phyloP scores from a whole-genome alignment of 2,797 vertebrate species.

The Cyclopterus lumpus region DNA sequence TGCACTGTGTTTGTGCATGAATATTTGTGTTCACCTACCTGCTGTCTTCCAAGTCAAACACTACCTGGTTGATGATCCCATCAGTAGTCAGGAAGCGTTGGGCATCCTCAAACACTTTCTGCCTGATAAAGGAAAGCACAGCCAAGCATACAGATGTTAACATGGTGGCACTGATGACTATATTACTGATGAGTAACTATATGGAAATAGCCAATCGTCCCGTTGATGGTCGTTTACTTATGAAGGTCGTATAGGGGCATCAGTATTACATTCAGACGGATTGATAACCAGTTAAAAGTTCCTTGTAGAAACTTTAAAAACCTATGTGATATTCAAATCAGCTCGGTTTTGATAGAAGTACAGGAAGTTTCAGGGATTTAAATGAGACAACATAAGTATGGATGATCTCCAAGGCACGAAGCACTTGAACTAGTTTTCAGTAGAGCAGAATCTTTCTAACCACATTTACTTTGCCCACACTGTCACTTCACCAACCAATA shows the following conservation, averaged over 20 bases:
- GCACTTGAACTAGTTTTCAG: too few species aligned
- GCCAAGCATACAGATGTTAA: not conserved
- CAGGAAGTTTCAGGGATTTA: not conserved
- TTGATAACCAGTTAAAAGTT: too few species aligned
- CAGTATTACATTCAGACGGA: too few species aligned
- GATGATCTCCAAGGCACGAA: not conserved
- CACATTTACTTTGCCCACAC: too few species aligned
- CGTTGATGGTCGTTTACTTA: not conserved
- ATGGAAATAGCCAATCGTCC: too few species aligned
- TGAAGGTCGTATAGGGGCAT: not conserved
- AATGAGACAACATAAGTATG: not conserved
- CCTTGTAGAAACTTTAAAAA: too few species aligned
- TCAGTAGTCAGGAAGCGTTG: constrained; percentile 83
- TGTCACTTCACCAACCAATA: too few species aligned
- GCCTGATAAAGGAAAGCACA: constrained; percentile 75
- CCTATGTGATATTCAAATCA: not conserved
- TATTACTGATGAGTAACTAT: too few species aligned
- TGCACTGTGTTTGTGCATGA: not conserved
- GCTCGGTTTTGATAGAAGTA: not conserved
- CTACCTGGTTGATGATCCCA: constrained; percentile 86
- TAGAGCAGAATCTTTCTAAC: too few species aligned
- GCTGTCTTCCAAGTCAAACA: constrained; percentile 89
- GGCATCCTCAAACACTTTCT: constrained; percentile 91
- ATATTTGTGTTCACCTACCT: constrained; percentile 74
- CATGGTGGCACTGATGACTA: too few species aligned